These are phyloP conservation scores for Tyto alba DNA, from an alignment of 2,113 vertebrate genomes.

Conservation along the genomic window DNA sequence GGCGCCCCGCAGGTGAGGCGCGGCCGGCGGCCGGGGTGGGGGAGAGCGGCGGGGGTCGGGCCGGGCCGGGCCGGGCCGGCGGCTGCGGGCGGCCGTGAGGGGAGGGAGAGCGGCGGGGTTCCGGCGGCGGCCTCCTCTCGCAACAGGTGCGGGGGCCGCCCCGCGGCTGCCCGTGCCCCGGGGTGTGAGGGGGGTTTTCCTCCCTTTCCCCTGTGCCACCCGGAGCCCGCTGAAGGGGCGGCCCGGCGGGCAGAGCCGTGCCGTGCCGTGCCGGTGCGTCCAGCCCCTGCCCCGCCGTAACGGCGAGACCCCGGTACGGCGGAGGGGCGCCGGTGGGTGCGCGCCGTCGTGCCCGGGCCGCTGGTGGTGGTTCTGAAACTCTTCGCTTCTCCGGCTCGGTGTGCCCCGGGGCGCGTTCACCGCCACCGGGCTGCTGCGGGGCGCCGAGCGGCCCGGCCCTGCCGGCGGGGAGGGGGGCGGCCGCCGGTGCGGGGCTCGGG, in stretches of 20 bases:
- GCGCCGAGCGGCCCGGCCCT: neutral
- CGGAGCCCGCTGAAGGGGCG: neutral
- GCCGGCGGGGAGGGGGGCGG: neutral
- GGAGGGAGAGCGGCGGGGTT: neutral
- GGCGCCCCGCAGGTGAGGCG: neutral
- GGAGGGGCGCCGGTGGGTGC: neutral
- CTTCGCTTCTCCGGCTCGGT: neutral
- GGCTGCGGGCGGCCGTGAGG: neutral
- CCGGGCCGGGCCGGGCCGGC: neutral
- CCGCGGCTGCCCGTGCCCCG: neutral
- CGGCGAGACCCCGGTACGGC: neutral
- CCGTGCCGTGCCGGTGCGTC: neutral
- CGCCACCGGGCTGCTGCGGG: neutral
- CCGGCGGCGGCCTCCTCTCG: neutral
- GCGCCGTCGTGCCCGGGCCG: neutral
- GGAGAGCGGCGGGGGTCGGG: neutral
- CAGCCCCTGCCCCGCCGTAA: neutral
- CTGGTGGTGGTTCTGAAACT: neutral
- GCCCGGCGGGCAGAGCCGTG: neutral
- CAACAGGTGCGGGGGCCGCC: conserved; percentile 6
- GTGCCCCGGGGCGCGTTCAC: neutral
- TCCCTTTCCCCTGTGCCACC: too few relatives aligned
- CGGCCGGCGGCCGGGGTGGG: neutral
- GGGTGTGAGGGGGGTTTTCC: neutral
- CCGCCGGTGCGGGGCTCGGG: neutral